Conservation (phyloP, 2,113 vertebrate species). For the Xenus cinereus region DNA sequence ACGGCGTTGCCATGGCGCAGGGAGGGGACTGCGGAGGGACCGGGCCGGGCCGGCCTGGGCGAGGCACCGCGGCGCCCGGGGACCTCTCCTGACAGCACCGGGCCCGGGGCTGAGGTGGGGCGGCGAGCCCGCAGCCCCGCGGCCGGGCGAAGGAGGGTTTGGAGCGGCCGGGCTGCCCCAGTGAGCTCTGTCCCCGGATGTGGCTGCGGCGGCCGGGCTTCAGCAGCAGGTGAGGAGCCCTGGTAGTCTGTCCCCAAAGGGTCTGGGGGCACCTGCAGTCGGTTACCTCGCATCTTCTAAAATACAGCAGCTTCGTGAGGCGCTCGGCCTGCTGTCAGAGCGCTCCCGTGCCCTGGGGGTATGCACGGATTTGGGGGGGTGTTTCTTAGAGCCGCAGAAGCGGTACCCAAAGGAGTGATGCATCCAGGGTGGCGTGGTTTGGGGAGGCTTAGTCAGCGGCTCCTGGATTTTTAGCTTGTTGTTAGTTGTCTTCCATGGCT, state of each 20-base stretch:
- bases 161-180: not conserved
- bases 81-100: not conserved
- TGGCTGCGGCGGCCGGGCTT: not conserved
- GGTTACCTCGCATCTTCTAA: accelerated
- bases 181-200: not conserved
- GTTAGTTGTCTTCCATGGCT: not conserved
- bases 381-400: not conserved
- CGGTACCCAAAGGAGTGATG: not conserved
- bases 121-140: not conserved
- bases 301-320: too few species aligned
- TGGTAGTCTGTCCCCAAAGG: accelerated
- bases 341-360: not conserved
- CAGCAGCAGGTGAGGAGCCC: not conserved
- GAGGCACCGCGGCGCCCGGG: not conserved
- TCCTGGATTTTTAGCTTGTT: not conserved
- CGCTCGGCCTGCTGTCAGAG: too few species aligned
- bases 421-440: not conserved
- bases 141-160: too few species aligned
- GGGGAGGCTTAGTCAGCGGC: not conserved
- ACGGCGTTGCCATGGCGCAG: not conserved
- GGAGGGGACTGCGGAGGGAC: not conserved
- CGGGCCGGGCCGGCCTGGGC: not conserved
- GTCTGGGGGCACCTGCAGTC: too few species aligned
- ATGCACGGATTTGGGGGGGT: not conserved
- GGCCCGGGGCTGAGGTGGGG: not conserved